Evolutionary conservation across 1,140 invertebrate genomes (phyloP), one percentile per base, ranked within the genome.

Genomic region (Drosophila auraria): DNA sequence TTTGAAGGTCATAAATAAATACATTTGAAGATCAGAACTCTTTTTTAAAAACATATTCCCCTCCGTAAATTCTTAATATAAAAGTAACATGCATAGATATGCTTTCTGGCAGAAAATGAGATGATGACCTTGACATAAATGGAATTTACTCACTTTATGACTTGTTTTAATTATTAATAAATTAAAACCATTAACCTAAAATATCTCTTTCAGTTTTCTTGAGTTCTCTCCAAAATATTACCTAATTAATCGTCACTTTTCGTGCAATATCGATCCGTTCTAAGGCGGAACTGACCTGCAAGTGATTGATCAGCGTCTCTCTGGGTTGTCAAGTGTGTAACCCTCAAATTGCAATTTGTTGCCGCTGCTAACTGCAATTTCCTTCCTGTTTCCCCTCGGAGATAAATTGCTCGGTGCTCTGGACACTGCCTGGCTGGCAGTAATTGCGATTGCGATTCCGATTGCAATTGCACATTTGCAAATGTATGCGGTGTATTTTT

Each of bases 301-400:
- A 70, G 42, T 73, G 54, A 73, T 51, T 73, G 68, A 73, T 71
- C 51, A 68, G 63, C 40, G 30, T 27, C 50, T 50, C 30, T 50
- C 30, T 36, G 38, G 12, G 45, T 57, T 73, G 63, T 77, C 58
- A 60, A 60, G 70, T 78, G 75, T 78, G 54, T 89, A 84, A 87
- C 84, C 84, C 81, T 87, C 81, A 81, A 71, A 62, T 50, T 71
- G 77, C 74, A 78, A 73, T 58, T 62, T 82, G 77, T 87, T 87
- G 80, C 87, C 77, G 86, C 69, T 61, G 66, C 62, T n/a, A 20
- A 61, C 47, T 59, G 77, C 76, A 64, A 72, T 79, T 80, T 80
- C 76, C 73, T 83, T 83, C 82, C 84, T 87, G 78, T 69, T 87
- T 87, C 84, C 84, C 82, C 84, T 78, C 63, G 71, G 63, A 89